Base-by-base conservation (phyloP, 2,888 invertebrate species). In the Gymnosoma rotundatum region DNA sequence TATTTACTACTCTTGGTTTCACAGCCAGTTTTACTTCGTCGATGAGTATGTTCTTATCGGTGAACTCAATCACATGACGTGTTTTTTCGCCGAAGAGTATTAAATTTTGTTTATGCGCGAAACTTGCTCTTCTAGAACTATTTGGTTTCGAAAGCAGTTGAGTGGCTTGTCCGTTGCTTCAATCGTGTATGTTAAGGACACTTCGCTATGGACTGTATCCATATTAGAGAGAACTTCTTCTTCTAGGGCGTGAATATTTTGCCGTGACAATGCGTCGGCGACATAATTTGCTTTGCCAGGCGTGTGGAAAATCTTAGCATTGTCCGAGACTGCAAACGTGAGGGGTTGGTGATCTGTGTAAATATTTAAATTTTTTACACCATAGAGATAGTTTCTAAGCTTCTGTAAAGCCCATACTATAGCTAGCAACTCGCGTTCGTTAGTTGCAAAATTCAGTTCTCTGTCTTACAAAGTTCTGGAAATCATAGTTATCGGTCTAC, bases 81-180 rank as follows among this genome's bases (percentile, higher is more conserved):
- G 18, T 58, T n/a, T 70, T 70, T 58, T 56, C n/a, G 42, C 9
- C 18, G 16, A 64, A 45, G 14, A 63, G 63, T 21, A 45, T 63
- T 21, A 45, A 45, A n/a, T 25, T 63, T 45, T 21, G 63, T 16
- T 63, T 45, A 4, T 20, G 20, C 2, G 18, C 18, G 18, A 52
- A 52, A 18, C 10, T 14, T 18, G 50, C 18, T 45, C 25, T 21
- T 25, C 83, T 8, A 87, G 52, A 25, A 87, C 18, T 14, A 87
- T 86, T 50, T 87, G 84, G n/a, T 88, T 87, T 64, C 73, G 63
- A 25, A 86, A 88, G 38, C 86, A 64, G 86, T 87, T 88, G 10
- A 86, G 20, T 4, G 86, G 87, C 10, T 86, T 87, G 1, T 86
- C 83, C 16, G 78, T 84, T 16, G 83, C 42, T 36, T 83, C 81